Conservation (phyloP, 2,888 invertebrate species). For the Drosophila mettleri region DNA sequence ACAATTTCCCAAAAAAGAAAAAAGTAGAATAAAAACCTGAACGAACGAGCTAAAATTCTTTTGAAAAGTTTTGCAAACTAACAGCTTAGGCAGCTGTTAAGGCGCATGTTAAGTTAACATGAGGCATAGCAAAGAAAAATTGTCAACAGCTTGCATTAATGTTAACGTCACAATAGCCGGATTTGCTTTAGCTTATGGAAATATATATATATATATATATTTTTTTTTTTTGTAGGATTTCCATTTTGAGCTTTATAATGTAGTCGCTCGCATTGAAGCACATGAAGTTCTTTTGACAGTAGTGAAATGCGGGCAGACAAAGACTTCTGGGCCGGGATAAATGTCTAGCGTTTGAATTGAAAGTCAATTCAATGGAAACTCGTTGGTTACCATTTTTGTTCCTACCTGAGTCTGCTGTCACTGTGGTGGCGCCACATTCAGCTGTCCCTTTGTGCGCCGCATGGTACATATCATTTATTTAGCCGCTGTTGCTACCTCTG, state of each 20-base stretch:
- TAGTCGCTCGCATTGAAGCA: not conserved
- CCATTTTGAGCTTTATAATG: not conserved
- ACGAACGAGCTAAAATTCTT: not conserved
- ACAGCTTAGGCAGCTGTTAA: not conserved
- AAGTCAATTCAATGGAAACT: constrained; percentile 31
- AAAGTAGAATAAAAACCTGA: constrained; percentile 42
- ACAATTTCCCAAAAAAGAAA: constrained; percentile 48
- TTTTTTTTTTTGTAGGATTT: not conserved
- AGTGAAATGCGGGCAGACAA: constrained; percentile 10
- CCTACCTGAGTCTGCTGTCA: not conserved
- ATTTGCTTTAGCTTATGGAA: not conserved
- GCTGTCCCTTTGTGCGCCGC: constrained; percentile 37
- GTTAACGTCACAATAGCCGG: no score
- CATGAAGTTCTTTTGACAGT: constrained; percentile 8
- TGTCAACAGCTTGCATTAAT: not conserved
- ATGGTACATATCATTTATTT: constrained; percentile 56
- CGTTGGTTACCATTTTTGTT: constrained; percentile 19
- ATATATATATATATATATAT: not conserved
- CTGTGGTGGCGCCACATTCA: constrained; percentile 3
- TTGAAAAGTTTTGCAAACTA: not conserved
- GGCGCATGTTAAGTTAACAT: constrained; percentile 2
- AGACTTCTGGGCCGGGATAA: constrained; percentile 6
- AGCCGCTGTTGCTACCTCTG: constrained; percentile 27
- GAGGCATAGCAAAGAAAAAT: not conserved
- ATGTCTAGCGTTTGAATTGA: constrained; percentile 11